A percentile compares a stretch with the other conserved stretches of the same genome.
These are phyloP conservation scores for Arremon aurantiirostris DNA, from an alignment of 2,797 vertebrate species.

Conservation along the genomic window DNA sequence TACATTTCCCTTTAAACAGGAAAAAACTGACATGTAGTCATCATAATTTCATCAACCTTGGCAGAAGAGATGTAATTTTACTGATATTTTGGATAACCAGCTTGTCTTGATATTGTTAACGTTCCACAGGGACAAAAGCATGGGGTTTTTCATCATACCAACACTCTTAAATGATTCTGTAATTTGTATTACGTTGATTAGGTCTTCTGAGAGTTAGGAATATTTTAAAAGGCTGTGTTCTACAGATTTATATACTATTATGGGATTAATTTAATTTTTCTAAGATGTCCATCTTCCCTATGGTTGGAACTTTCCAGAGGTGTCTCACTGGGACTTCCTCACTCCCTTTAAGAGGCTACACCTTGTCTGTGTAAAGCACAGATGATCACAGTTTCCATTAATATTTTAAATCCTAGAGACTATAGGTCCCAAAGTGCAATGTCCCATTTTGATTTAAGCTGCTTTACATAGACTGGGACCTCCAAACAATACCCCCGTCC, in stretches of 20 bases:
- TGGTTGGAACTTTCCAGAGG: conserved; percentile 38
- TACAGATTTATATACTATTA: conserved; percentile 63
- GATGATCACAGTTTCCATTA: not conserved
- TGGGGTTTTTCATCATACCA: conserved; percentile 59
- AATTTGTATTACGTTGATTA: conserved; percentile 68
- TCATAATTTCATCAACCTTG: conserved; percentile 18
- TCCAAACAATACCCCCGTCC: not conserved
- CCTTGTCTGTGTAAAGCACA: not conserved
- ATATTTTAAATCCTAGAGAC: not conserved
- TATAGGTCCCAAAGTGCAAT: not conserved
- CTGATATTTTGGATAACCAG: conserved; percentile 50
- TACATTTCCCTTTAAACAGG: conserved; percentile 65
- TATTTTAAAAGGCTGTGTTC: conserved; percentile 59
- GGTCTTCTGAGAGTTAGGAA: conserved; percentile 50
- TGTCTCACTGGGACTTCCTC: not conserved
- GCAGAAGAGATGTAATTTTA: conserved; percentile 43
- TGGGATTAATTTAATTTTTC: conserved; percentile 62
- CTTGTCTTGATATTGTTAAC: conserved; percentile 61
- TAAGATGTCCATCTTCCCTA: conserved; percentile 55
- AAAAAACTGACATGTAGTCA: conserved; percentile 2
- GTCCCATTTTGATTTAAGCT: not conserved
- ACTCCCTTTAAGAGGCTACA: not conserved
- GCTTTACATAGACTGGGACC: not conserved
- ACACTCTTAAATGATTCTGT: conserved; percentile 61
- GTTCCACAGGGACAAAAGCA: conserved; percentile 50